These are phyloP conservation scores for Tympanoctomys barrerae DNA, from an alignment of 2,797 vertebrate genomes.

Conservation along the genomic window DNA sequence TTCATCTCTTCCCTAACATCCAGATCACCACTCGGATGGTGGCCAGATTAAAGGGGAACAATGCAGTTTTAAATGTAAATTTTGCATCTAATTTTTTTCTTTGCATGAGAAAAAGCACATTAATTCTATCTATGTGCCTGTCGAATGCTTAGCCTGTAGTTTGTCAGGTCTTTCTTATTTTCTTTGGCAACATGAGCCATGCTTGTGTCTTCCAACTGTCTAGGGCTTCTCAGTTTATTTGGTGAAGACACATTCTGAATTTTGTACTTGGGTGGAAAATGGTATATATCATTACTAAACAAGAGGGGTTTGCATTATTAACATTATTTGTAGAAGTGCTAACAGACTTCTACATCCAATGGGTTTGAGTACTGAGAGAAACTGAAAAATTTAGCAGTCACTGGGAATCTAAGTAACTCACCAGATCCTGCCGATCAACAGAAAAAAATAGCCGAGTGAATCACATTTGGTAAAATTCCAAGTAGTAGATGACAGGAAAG, in stretches of 20 bases:
- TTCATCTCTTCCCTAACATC: constrained; percentile 94
- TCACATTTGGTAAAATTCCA: neutral
- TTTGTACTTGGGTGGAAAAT: constrained; percentile 56
- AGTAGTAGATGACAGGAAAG: neutral
- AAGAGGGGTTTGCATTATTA: constrained; percentile 70
- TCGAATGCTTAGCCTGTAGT: constrained; percentile 89
- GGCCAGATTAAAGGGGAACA: constrained; percentile 98
- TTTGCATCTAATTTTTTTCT: constrained; percentile 95
- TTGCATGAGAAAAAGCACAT: constrained; percentile 92
- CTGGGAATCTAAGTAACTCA: constrained; percentile 61
- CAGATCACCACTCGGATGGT: constrained; percentile 97
- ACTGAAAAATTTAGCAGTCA: constrained; percentile 45
- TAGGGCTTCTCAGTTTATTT: constrained; percentile 82
- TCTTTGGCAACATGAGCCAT: constrained; percentile 86
- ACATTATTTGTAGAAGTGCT: constrained; percentile 6
- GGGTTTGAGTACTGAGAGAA: constrained; percentile 25
- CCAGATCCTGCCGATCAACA: neutral
- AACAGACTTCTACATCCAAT: constrained; percentile 56
- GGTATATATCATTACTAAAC: constrained; percentile 70
- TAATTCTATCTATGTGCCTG: constrained; percentile 91
- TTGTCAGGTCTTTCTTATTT: constrained; percentile 89
- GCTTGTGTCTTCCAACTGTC: constrained; percentile 84
- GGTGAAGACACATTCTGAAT: constrained; percentile 83
- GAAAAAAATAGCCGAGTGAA: neutral
- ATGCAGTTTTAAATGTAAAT: constrained; percentile 99